These are phyloP conservation scores for Gymnarchus niloticus DNA, from an alignment of 2,113 vertebrate species.

Conservation along the genomic window DNA sequence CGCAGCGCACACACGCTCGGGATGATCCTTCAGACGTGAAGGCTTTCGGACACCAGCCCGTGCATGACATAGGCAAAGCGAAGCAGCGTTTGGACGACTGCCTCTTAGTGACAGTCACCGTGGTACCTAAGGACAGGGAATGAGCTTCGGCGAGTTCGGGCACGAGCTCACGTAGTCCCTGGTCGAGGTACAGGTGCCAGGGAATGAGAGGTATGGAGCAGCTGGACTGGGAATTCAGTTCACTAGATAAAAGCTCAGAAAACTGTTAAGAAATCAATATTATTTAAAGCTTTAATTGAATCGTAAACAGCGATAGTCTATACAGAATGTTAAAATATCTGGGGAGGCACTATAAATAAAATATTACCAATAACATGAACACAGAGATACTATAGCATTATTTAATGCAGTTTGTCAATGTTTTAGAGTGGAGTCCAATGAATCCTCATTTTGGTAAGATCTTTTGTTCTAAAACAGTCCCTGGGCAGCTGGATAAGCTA, in stretches of 20 bases:
- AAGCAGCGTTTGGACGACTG: background rate
- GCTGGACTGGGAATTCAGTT: background rate
- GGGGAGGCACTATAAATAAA: background rate
- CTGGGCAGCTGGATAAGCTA: background rate
- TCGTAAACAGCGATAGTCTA: background rate
- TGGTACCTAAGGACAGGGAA: background rate
- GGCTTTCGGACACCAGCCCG: too few species aligned
- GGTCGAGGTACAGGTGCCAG: background rate
- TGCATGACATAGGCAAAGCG: background rate
- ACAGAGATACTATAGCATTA: background rate
- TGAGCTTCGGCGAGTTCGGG: background rate
- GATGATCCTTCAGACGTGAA: background rate
- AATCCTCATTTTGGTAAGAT: background rate
- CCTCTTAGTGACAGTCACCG: background rate
- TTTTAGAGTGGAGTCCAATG: background rate
- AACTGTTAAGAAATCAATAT: background rate
- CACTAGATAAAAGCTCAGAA: background rate
- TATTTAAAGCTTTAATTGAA: background rate
- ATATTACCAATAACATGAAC: background rate
- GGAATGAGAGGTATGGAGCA: background rate
- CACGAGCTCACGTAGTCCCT: background rate
- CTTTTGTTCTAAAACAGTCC: background rate
- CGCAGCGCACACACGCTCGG: background rate
- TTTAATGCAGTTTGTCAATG: conserved; percentile 2
- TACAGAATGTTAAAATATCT: background rate